Conservation (phyloP, 2,113 vertebrate genomes). For the Mormyrus iriodes region DNA sequence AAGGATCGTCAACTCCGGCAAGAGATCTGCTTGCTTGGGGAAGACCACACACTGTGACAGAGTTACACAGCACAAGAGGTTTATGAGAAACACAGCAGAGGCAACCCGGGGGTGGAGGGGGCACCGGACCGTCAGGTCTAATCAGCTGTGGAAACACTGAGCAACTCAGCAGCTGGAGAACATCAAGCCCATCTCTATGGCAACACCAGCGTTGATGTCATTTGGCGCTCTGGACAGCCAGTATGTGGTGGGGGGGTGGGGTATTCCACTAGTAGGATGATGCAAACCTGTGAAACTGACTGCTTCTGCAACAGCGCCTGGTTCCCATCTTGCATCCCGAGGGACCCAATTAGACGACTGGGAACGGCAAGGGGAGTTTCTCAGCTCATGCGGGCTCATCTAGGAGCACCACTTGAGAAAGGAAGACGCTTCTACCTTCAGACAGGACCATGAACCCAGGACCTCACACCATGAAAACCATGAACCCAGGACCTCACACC, state of each 20-base stretch:
- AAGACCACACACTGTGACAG: neutral
- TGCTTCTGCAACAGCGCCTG: neutral
- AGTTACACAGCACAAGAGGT: neutral
- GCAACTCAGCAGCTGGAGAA: slow-evolving; percentile 21
- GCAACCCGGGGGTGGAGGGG: neutral
- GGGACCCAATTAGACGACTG: slow-evolving; percentile 17
- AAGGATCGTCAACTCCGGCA: neutral
- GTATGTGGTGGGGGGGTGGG: neutral
- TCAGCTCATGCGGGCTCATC: neutral
- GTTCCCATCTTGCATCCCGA: neutral
- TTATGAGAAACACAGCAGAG: neutral
- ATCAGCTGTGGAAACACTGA: slow-evolving; percentile 26
- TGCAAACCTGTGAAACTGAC: slow-evolving; percentile 21
- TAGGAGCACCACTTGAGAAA: neutral
- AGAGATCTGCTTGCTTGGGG: neutral
- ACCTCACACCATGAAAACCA: neutral
- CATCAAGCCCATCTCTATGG: slow-evolving; percentile 22
- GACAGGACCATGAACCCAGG: no score
- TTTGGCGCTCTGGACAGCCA: neutral
- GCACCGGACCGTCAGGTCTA: neutral
- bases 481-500: neutral
- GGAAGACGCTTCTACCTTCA: neutral
- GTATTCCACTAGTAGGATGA: slow-evolving; percentile 21
- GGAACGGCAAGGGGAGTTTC: slow-evolving; percentile 16
- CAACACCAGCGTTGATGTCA: slow-evolving; percentile 21